A percentile compares a stretch with the other conserved stretches of the same genome.
These are phyloP conservation scores for Cyrtorhinus lividipennis DNA, from an alignment of 1,140 invertebrate species.

Conservation along the genomic window DNA sequence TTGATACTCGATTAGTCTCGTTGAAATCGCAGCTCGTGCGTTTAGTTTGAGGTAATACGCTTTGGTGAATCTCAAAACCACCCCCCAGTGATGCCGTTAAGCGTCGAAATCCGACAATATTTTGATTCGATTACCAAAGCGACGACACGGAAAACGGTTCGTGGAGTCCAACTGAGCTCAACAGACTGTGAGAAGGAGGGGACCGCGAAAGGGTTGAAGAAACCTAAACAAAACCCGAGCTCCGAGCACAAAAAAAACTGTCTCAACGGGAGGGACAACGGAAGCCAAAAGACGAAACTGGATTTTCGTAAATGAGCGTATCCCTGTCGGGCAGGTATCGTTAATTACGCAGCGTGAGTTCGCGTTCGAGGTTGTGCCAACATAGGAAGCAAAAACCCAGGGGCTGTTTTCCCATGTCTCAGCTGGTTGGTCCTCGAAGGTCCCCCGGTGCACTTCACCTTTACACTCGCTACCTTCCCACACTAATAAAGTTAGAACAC, in stretches of 20 bases:
- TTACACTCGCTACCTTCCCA: background rate
- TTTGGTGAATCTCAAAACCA: background rate
- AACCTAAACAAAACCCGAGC: background rate
- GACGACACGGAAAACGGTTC: background rate
- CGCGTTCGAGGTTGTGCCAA: background rate
- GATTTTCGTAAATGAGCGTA: background rate
- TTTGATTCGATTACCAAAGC: background rate
- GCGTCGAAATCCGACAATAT: background rate
- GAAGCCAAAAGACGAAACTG: background rate
- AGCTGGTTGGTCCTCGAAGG: background rate
- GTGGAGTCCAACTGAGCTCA: background rate
- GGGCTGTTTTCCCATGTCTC: background rate
- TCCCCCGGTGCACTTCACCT: background rate
- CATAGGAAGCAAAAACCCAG: background rate
- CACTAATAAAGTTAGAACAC: background rate
- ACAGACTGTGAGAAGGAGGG: background rate
- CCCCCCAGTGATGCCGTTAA: too few relatives aligned
- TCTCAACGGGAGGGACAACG: too few relatives aligned
- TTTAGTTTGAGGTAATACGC: too few relatives aligned
- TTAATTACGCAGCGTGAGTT: background rate
- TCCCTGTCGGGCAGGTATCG: background rate
- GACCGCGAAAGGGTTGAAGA: background rate
- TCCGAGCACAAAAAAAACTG: background rate
- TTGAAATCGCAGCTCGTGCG: background rate
- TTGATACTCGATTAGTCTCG: too few relatives aligned